phyloP scores from a whole-genome alignment of 2,888 invertebrate species.

The Drosophila pegasa region DNA sequence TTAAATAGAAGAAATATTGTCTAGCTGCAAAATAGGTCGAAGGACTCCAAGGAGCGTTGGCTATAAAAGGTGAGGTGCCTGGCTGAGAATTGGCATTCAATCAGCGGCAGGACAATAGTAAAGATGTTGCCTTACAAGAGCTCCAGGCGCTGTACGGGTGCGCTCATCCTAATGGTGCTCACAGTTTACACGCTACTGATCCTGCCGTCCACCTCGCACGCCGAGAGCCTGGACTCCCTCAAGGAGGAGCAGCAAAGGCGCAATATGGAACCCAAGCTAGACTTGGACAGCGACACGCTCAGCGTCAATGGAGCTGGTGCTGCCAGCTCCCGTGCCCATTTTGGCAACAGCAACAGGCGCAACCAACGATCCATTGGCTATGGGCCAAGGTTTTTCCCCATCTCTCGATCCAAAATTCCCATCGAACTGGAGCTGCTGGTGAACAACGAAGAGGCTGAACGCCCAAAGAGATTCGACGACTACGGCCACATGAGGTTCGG shows the following conservation, averaged over 20 bases:
- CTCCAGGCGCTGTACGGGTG: constrained; percentile 24
- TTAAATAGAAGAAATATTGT: constrained; percentile 13
- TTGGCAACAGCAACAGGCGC: constrained; percentile 48
- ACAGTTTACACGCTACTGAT: constrained; percentile 37
- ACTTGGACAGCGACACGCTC: constrained; percentile 22
- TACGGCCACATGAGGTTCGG: constrained; percentile 90
- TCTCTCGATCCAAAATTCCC: constrained; percentile 81
- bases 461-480: constrained; percentile 88
- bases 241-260: constrained; percentile 57
- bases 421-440: constrained; percentile 82
- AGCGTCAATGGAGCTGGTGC: constrained; percentile 16
- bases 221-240: constrained; percentile 34
- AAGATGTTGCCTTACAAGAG: constrained; percentile 47
- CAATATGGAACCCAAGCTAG: constrained; percentile 57
- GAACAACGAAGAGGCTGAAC: constrained; percentile 81
- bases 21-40: background rate
- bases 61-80: constrained; percentile 45
- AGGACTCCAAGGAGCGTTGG: constrained; percentile 6
- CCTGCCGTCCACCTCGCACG: constrained; percentile 21
- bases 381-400: constrained; percentile 64
- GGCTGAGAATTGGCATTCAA: constrained; percentile 24
- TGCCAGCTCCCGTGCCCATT: constrained; percentile 16
- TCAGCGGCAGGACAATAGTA: constrained; percentile 17
- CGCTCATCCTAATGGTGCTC: constrained; percentile 46
- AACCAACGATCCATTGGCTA: constrained; percentile 70